These are phyloP conservation scores for Megamerina dolium DNA, from an alignment of 2,888 invertebrate species.

Conservation along the genomic window DNA sequence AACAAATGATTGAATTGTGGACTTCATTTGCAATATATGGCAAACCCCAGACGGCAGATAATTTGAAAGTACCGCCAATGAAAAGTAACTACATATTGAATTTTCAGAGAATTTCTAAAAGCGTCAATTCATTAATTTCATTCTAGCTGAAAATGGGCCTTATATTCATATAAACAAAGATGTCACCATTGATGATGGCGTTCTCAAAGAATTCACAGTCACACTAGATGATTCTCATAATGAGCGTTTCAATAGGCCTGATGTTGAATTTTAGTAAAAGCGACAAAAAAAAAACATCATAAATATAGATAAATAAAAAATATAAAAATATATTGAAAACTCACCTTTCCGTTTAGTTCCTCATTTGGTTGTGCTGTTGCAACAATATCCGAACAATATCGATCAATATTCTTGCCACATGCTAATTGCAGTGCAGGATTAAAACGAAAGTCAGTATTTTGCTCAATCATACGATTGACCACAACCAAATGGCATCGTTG, in stretches of 20 bases:
- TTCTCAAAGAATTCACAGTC: constrained; percentile 35
- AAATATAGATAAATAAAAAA: too few relatives aligned
- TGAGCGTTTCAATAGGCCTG: constrained; percentile 39
- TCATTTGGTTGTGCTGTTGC: constrained; percentile 57
- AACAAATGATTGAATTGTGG: constrained; percentile 50
- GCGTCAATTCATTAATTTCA: not conserved
- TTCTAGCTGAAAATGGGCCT: constrained; percentile 39
- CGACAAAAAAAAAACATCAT: too few relatives aligned
- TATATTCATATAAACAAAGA: constrained; percentile 40
- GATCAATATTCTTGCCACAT: constrained; percentile 76
- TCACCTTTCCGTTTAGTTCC: constrained; percentile 71
- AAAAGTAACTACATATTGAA: constrained; percentile 18
- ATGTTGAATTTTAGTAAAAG: constrained; percentile 2
- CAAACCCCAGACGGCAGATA: constrained; percentile 25
- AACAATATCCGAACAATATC: constrained; percentile 58
- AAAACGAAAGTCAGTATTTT: constrained; percentile 83
- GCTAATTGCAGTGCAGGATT: constrained; percentile 77
- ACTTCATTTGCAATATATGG: constrained; percentile 47
- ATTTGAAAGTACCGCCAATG: constrained; percentile 17
- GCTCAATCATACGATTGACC: constrained; percentile 82
- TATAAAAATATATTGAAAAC: constrained; percentile 10
- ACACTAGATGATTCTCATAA: constrained; percentile 39
- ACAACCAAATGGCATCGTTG: constrained; percentile 77
- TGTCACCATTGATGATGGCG: constrained; percentile 27
- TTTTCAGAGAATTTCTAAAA: not conserved